These are phyloP conservation scores for Diloba caeruleocephala DNA, from an alignment of 2,888 invertebrate genomes.

Conservation along the genomic window DNA sequence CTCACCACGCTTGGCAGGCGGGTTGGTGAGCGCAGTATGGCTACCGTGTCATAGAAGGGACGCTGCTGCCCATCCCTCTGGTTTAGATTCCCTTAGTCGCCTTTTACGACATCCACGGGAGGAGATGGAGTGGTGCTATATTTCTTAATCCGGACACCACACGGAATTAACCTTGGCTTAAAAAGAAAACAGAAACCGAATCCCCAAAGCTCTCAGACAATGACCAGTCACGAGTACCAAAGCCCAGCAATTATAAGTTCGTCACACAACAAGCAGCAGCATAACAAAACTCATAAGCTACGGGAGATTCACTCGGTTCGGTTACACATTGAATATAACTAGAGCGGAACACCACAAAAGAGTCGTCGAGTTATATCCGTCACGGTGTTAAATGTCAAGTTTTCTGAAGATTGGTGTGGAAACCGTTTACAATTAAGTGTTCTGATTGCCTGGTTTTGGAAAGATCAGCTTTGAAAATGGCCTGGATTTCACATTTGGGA, in stretches of 20 bases:
- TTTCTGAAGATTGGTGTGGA: constrained; percentile 1
- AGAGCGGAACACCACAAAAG: constrained; percentile 41
- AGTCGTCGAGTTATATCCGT: constrained; percentile 21
- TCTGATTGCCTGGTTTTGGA: background rate
- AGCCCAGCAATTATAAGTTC: constrained; percentile 31
- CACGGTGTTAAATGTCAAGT: constrained; percentile 40
- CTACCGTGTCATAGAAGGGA: too few species aligned
- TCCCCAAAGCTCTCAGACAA: constrained; percentile 5
- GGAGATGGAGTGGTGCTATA: too few species aligned
- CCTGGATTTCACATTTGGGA: background rate
- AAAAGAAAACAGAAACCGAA: constrained; percentile 3
- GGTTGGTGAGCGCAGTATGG: too few species aligned
- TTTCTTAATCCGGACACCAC: too few species aligned
- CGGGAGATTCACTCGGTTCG: constrained; percentile 38
- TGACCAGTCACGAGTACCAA: constrained; percentile 17
- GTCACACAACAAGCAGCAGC: constrained; percentile 32
- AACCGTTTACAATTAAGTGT: background rate
- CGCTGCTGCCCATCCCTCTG: too few species aligned
- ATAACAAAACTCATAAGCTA: constrained; percentile 43
- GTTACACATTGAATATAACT: constrained; percentile 46
- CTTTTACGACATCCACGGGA: too few species aligned
- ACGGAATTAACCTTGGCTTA: too few species aligned
- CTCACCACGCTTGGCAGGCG: too few species aligned
- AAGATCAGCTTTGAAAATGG: background rate
- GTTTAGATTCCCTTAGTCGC: too few species aligned